Evolutionary conservation across 2,888 invertebrate genomes (phyloP).

Genomic region (Piscicola geometra): DNA sequence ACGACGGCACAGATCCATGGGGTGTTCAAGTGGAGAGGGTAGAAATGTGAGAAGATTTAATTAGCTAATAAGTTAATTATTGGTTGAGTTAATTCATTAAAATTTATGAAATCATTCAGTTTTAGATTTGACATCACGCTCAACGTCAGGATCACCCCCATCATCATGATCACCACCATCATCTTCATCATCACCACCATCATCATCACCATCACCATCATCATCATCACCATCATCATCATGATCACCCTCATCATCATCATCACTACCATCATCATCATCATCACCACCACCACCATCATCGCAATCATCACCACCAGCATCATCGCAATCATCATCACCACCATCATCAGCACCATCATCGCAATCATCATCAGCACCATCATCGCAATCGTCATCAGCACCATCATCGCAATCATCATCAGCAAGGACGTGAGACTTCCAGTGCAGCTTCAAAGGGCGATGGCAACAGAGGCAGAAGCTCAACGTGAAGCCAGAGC

Average conservation of each 20-base stretch:
- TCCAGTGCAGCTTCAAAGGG: constrained; percentile 39
- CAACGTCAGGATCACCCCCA: no score
- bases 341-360: not conserved
- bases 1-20: constrained; percentile 46
- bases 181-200: constrained; percentile 8
- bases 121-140: no score
- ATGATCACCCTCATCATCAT: constrained; percentile 12
- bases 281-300: no score
- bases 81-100: no score
- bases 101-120: no score
- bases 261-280: not conserved
- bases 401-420: constrained; percentile 12
- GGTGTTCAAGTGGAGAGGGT: constrained; percentile 44
- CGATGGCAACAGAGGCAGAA: constrained; percentile 41
- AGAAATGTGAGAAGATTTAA: constrained; percentile 41
- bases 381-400: no score
- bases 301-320: no score
- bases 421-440: constrained; percentile 39
- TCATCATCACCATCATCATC: constrained; percentile 25
- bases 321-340: no score
- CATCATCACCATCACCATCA: constrained; percentile 17
- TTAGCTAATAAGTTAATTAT: no score
- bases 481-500: constrained; percentile 40
- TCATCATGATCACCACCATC: constrained; percentile 4
- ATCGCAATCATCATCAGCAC: no score